phyloP scores from a whole-genome alignment of 1,140 invertebrate genomes.

The Berghia stephanieae region DNA sequence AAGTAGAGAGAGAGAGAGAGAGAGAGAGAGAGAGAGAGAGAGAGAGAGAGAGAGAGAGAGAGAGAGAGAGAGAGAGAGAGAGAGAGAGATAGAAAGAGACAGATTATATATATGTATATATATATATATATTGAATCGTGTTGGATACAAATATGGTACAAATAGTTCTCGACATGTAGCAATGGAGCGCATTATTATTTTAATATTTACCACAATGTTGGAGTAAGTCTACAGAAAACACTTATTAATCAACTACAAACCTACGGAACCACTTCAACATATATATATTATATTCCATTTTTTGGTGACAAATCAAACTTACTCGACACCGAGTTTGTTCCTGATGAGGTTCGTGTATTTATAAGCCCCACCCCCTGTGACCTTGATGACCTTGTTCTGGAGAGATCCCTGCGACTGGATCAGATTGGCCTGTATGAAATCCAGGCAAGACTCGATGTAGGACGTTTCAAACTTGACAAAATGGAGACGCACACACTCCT shows the following conservation, averaged over 20 bases:
- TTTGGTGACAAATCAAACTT: slow-evolving; percentile 48
- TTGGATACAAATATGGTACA: too few relatives aligned
- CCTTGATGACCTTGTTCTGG: slow-evolving; percentile 77
- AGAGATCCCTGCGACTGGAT: slow-evolving; percentile 68
- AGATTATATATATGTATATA: too few relatives aligned
- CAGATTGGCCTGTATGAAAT: slow-evolving; percentile 77
- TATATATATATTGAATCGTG: too few relatives aligned
- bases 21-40: neutral
- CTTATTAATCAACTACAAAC: too few relatives aligned
- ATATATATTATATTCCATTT: neutral
- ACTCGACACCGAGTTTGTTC: slow-evolving; percentile 76
- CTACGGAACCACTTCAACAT: too few relatives aligned
- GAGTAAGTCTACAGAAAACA: neutral
- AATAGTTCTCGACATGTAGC: too few relatives aligned
- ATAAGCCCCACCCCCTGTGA: slow-evolving; percentile 78
- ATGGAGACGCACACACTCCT: slow-evolving; percentile 74
- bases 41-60: neutral
- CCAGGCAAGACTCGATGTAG: slow-evolving; percentile 78
- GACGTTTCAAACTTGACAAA: slow-evolving; percentile 84
- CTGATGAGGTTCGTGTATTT: slow-evolving; percentile 77
- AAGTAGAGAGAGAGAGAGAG: too few relatives aligned
- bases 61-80: neutral
- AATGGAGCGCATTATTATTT: too few relatives aligned
- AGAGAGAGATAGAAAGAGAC: too few relatives aligned
- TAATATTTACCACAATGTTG: too few relatives aligned